These are phyloP conservation scores for Tineola bisselliella DNA, from an alignment of 2,888 invertebrate species.

Conservation along the genomic window DNA sequence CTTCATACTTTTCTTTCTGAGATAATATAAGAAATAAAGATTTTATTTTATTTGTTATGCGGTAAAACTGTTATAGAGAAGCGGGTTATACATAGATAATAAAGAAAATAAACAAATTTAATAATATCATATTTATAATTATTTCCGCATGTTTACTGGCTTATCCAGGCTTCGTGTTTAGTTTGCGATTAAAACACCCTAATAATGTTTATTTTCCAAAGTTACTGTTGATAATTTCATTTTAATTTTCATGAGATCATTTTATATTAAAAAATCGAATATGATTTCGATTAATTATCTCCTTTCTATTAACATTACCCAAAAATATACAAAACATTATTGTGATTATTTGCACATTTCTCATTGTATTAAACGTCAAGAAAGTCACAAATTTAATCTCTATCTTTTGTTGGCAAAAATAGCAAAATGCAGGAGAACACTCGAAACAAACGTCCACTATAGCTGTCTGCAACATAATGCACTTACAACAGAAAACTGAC, in stretches of 20 bases:
- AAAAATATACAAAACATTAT: no score
- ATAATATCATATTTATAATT: neutral
- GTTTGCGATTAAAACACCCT: no score
- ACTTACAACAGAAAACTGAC: constrained; percentile 37
- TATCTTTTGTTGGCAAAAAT: neutral
- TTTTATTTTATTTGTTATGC: neutral
- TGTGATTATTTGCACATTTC: no score
- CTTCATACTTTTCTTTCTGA: neutral
- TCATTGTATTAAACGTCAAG: no score
- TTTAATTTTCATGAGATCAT: no score
- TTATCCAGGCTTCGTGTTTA: no score
- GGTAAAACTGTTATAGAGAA: neutral
- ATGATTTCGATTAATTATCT: no score
- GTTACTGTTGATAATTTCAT: no score
- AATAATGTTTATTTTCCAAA: no score
- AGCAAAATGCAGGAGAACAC: constrained; percentile 21
- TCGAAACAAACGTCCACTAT: constrained; percentile 9
- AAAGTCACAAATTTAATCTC: neutral
- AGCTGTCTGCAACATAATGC: constrained; percentile 28
- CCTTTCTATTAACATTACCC: no score
- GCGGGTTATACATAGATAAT: neutral
- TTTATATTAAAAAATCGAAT: no score
- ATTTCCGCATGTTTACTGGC: no score
- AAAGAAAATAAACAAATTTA: neutral
- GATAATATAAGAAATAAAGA: neutral